Percentiles rank a stretch among this genome's conserved stretches.
These are phyloP conservation scores for Oscheius sp. DNA, from an alignment of 2,888 invertebrate species.

Conservation along the genomic window DNA sequence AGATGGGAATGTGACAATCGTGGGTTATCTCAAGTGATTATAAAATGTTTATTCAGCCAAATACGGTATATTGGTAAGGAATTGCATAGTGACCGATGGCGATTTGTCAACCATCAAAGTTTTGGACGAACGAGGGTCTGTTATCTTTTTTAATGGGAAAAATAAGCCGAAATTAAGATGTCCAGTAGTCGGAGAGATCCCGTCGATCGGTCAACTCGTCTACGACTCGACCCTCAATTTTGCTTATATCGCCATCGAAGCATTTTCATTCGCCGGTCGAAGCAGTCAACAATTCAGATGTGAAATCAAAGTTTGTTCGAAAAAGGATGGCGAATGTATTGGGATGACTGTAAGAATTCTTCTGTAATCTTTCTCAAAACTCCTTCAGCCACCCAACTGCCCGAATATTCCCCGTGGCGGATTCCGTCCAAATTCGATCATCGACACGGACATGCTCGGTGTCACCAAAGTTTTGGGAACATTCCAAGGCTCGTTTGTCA, in stretches of 20 bases:
- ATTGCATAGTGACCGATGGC: constrained; percentile 55
- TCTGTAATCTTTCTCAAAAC: background rate
- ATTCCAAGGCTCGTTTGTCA: constrained; percentile 23
- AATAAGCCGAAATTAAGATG: background rate
- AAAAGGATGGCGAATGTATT: constrained; percentile 65
- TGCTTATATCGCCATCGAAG: constrained; percentile 66
- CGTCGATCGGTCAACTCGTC: constrained; percentile 41
- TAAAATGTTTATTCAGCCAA: constrained; percentile 37
- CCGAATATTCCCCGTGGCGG: constrained; percentile 41
- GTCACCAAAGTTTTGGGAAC: constrained; percentile 27
- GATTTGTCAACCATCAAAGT: constrained; percentile 45
- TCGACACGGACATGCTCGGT: constrained; percentile 34
- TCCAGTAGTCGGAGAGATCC: constrained; percentile 6
- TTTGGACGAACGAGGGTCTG: constrained; percentile 57
- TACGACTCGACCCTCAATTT: constrained; percentile 61
- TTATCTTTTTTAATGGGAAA: background rate
- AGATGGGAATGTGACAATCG: constrained; percentile 64
- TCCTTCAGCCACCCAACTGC: constrained; percentile 60
- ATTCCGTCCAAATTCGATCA: constrained; percentile 43
- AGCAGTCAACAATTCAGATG: constrained; percentile 66
- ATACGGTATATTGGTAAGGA: constrained; percentile 48
- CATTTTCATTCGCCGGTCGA: constrained; percentile 68
- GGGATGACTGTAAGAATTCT: constrained; percentile 62
- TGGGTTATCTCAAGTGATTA: background rate
- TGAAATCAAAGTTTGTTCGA: constrained; percentile 69